Evolutionary conservation across 2,113 vertebrate species (phyloP), one percentile per base, ranked within the genome.

Genomic region (Sisor rabdophorus): DNA sequence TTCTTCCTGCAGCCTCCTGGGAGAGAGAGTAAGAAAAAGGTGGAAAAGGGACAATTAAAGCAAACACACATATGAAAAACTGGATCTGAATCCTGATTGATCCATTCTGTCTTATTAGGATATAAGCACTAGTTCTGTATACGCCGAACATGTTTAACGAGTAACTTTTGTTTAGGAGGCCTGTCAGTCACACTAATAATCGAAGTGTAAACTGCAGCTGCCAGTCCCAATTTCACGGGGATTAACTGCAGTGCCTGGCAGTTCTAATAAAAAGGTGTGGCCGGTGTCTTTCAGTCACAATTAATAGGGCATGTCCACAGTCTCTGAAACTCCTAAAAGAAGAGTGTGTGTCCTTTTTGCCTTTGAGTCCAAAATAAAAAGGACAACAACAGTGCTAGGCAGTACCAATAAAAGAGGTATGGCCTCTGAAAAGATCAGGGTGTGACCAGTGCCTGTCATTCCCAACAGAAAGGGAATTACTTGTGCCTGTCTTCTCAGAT

Each of bases 1-100:
- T 83, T 94, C 94, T 78, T 96, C 94, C 84, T 98, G 95, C 67
- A 97, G 89, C 76, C 95, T 95, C 87, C 97, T 98, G 11, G 12
- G 11, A n/a, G 19, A n/a, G 11, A 40, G 11, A 11, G 2, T n/a
- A 1, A 30, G 50, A 52, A 17, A 52, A 3, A 52, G 12, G 48
- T 2, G 1, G 3, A 17, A 16, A 16, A 16, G 8, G 12, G 50
- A 52, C 2, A 52, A 16, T 13, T 16, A 50, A 50, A 13, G 11
- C 16, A 13, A 13, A 50, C 6, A 12, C 6, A 47, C 12, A 12
- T 50, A 50, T 13, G 16, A 50, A 50, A 6, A 3, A n/a, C n/a
- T n/a, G n/a, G n/a, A n/a, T n/a, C n/a, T 36, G 3, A 36, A 36
- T 7, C 32, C 32, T 36, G 32, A 36, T 36, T 36, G 3, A 36